Evolutionary conservation across 1,140 invertebrate genomes (phyloP), one percentile per base, ranked within the genome.

Genomic region (Caerostris darwini): DNA sequence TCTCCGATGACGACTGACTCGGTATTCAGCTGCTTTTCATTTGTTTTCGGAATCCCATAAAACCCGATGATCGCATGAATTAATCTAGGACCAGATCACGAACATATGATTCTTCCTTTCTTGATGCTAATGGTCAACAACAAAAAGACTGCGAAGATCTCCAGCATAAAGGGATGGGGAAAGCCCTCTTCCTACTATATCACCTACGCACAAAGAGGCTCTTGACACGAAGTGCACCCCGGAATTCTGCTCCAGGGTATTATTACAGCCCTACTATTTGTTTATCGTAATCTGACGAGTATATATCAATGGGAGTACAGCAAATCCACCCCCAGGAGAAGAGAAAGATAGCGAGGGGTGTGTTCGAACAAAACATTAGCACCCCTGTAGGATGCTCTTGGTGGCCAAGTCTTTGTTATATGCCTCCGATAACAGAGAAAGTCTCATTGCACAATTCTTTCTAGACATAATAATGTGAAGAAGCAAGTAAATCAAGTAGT

Each of bases 261-360:
- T 77, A 77, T 77, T 77, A 77, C 69, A 34, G 19, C 59, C 59
- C 69, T 4, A 53, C 34, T 77, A 77, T 77, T 77, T 77, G 69
- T 77, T 77, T 77, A 50, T 77, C 69, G 14, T 77, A 8, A 77
- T 77, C 69, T 77, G 19, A 10, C 50, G 69, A 8, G 69, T 77
- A 50, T 77, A 34, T 34, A 77, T 77, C 69, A 77, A 77, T 34
- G 34, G 12, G 10, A 5, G 19, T 34, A 77, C 19, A 7, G 34
- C 5, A 14, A 50, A 12, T 77, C 19, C 50, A 5, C 69, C 14
- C 34, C 34, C 34, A 34, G 34, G 2, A 34, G 34, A 34, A 0
- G 2, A 34, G 34, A 34, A 34, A 34, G 34, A 34, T 34, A 34
- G 34, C 34, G 34, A 34, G 34, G 34, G 8, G 5, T 7, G 50